phyloP scores from a whole-genome alignment of 2,113 vertebrate genomes.

The Glaucidium brasilianum region DNA sequence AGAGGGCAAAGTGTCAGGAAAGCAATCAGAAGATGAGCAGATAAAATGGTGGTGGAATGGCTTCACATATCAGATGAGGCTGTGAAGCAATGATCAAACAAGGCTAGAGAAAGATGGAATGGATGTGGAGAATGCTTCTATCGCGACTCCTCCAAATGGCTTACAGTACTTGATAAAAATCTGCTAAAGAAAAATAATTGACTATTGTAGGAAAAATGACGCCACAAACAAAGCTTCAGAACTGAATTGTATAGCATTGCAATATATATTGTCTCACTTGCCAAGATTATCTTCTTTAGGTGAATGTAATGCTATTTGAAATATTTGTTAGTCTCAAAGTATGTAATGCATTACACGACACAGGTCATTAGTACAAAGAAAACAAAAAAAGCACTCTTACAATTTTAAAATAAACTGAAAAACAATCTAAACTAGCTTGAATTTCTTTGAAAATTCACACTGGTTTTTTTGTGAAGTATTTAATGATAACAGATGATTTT shows the following conservation, averaged over 20 bases:
- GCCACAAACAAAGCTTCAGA: neutral
- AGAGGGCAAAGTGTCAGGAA: conserved; percentile 28
- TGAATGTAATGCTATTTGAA: neutral
- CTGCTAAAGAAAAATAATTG: neutral
- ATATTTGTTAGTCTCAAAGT: neutral
- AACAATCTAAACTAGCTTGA: neutral
- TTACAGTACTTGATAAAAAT: neutral
- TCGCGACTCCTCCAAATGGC: neutral
- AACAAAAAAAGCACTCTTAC: neutral
- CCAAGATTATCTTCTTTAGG: neutral
- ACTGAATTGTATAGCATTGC: neutral
- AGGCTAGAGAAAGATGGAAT: neutral
- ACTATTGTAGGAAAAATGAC: neutral
- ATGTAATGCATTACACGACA: neutral
- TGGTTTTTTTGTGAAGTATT: neutral
- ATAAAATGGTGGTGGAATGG: conserved; percentile 5
- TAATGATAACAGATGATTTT: neutral
- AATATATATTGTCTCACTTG: neutral
- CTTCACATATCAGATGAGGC: neutral
- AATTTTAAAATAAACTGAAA: neutral
- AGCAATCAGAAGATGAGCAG: conserved; percentile 44
- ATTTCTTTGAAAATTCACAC: neutral
- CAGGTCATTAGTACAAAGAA: neutral
- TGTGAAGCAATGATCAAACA: conserved; percentile 16
- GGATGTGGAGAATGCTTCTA: neutral